phyloP scores from a whole-genome alignment of 2,797 vertebrate species.

The Emys orbicularis region DNA sequence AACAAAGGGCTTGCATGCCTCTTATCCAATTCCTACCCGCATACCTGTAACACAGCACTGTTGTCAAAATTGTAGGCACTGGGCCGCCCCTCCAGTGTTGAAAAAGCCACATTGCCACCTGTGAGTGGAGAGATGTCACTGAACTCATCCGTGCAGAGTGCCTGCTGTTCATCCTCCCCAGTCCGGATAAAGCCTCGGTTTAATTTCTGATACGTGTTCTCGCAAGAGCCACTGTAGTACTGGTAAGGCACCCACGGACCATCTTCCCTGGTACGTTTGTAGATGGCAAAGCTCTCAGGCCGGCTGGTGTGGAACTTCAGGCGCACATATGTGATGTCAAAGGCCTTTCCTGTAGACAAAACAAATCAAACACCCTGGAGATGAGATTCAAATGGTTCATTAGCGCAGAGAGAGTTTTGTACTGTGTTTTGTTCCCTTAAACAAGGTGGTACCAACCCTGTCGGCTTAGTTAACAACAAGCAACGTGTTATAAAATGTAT shows the following conservation, averaged over 20 bases:
- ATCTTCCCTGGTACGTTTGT: constrained; percentile 89
- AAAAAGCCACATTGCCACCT: constrained; percentile 96
- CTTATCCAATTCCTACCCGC: background rate
- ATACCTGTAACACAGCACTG: constrained; percentile 95
- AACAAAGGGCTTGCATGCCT: rapidly evolving
- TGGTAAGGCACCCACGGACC: constrained; percentile 95
- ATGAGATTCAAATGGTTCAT: constrained; percentile 43
- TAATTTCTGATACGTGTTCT: constrained; percentile 91
- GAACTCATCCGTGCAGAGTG: constrained; percentile 96
- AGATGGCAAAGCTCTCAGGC: constrained; percentile 96
- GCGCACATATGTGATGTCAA: constrained; percentile 97
- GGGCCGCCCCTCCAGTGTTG: constrained; percentile 94
- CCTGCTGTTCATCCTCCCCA: constrained; percentile 94
- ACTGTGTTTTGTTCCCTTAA: background rate
- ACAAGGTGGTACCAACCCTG: background rate
- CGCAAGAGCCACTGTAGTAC: constrained; percentile 97
- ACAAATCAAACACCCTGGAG: constrained; percentile 38
- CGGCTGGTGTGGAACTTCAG: constrained; percentile 98
- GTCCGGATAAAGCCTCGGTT: constrained; percentile 93
- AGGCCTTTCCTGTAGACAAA: constrained; percentile 89
- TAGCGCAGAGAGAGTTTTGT: background rate
- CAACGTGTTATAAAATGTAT: rapidly evolving
- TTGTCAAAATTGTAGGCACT: constrained; percentile 97
- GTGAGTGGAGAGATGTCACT: constrained; percentile 98
- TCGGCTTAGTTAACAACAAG: background rate